Conservation (phyloP, 2,113 vertebrate genomes). For the Sporophila hypoxantha region DNA sequence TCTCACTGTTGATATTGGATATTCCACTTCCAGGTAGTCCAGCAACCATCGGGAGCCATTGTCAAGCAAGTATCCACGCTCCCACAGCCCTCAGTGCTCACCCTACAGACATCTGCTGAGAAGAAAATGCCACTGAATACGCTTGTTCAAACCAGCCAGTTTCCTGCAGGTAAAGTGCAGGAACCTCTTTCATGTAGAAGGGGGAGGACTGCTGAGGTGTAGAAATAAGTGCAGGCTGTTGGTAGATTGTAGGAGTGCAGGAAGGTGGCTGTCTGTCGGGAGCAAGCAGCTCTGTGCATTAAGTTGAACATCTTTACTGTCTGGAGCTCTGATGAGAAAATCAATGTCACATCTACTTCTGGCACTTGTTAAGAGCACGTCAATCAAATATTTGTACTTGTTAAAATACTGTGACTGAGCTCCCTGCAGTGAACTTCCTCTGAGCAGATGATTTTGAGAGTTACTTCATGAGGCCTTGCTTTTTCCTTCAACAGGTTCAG, state of each 20-base stretch:
- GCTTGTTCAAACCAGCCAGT: conserved; percentile 42
- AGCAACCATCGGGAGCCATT: conserved; percentile 63
- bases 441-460: neutral
- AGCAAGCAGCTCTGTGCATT: neutral
- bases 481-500: neutral
- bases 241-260: neutral
- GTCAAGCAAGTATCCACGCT: conserved; percentile 58
- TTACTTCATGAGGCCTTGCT: neutral
- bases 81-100: conserved; percentile 32
- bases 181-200: neutral
- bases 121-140: conserved; percentile 35
- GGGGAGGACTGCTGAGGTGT: neutral
- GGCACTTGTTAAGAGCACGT: neutral
- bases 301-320: neutral
- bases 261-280: accelerated
- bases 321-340: neutral
- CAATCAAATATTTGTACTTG: neutral
- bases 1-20: neutral
- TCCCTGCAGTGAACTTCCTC: neutral
- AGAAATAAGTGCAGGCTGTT: neutral
- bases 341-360: neutral
- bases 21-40: conserved; percentile 71
- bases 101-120: conserved; percentile 55
- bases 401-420: neutral
- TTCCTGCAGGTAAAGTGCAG: conserved; percentile 49